Percentiles rank a stretch among this genome's conserved stretches.
Conservation (phyloP, 2,797 vertebrate species). For the Lepus townsendii region DNA sequence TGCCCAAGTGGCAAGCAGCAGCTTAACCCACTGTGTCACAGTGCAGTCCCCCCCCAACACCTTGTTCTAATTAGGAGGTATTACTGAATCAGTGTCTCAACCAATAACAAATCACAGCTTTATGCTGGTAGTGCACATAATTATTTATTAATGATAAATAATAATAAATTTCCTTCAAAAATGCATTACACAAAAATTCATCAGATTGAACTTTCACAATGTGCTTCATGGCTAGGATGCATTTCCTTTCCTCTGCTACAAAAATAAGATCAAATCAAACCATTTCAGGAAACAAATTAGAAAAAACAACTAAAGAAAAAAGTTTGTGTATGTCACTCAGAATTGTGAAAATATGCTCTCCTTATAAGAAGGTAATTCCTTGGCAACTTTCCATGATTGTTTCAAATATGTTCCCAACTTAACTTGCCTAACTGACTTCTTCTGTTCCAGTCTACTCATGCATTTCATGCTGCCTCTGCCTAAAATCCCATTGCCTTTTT, state of each 20-base stretch:
- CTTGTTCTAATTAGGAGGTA: background rate
- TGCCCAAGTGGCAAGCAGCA: too few relatives aligned
- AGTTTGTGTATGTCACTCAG: conserved; percentile 9
- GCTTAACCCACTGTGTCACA: too few relatives aligned
- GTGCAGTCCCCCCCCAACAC: background rate
- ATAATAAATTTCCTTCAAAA: background rate
- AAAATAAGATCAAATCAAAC: conserved; percentile 18
- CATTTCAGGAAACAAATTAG: background rate
- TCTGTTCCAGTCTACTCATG: background rate
- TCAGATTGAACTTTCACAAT: background rate
- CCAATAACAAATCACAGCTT: background rate
- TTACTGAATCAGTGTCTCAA: background rate
- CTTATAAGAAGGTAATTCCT: conserved; percentile 17
- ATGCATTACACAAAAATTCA: background rate
- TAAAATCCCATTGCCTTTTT: background rate
- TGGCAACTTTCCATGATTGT: background rate
- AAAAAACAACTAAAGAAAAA: background rate
- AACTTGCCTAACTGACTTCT: background rate
- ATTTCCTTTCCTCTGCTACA: background rate
- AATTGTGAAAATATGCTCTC: conserved; percentile 23
- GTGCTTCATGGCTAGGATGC: background rate
- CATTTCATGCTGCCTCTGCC: background rate
- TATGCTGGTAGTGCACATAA: background rate
- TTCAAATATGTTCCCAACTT: background rate
- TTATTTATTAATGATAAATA: conserved; percentile 33